Evolutionary conservation across 2,888 invertebrate genomes (phyloP), one percentile per base, ranked within the genome.

Genomic region (Opisthograptis luteolata): DNA sequence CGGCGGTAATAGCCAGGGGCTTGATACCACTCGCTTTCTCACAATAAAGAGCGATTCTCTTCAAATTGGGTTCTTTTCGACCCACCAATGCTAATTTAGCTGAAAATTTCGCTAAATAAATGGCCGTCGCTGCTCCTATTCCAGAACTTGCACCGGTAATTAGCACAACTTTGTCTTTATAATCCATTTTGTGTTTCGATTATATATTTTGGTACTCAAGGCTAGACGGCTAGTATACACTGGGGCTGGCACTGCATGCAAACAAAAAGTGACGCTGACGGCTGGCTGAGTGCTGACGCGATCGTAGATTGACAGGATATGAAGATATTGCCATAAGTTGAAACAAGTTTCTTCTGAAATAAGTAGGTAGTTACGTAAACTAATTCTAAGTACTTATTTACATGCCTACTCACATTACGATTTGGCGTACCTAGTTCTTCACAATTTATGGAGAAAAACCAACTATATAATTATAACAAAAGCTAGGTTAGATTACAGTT

Each of bases 141-240:
- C 96, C 95, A 0, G 95, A 95, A 75, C 94, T 94, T 0, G 94
- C 94, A 22, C 95, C 95, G 1, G 94, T 94, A 50, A 94, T 92
- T 31, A 94, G 65, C 30, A 93, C 81, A 1, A 94, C 92, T 90
- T 94, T 94, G 20, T 92, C 92, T 43, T 70, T 82, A 63, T 93
- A 93, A 70, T 91, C 92, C 93, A 93, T 93, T 17, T 44, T 73
- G 42, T 30, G 30, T 8, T 31, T 28, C 17, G 12, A 15, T 41
- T 48, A 30, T 48, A 41, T 47, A 20, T 24, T 44, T 27, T 55
- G 39, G 30, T 50, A 56, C 10, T 42, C 45, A 60, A 62, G 62
- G 60, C 48, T 47, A 13, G 10, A 9, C 13, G 7, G 50, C 35
- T 34, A 36, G 41, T 52, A 4, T 22, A 6, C 12, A 20, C n/a